Evolutionary conservation across 2,797 vertebrate genomes (phyloP).

Genomic region (Peromyscus eremicus): DNA sequence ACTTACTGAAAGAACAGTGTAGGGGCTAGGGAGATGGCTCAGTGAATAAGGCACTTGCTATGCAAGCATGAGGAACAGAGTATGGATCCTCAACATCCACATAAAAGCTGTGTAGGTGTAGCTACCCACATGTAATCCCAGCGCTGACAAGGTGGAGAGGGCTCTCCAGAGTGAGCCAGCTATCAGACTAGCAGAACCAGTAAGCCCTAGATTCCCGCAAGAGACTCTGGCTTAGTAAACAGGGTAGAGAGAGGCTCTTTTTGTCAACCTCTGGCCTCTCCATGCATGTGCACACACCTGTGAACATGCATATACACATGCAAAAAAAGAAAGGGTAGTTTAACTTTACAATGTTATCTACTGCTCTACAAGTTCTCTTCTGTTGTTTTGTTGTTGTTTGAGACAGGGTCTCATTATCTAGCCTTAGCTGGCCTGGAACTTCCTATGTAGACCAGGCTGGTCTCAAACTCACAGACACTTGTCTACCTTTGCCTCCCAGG

Average conservation of each 20-base stretch:
- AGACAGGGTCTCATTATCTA: neutral
- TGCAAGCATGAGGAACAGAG: neutral
- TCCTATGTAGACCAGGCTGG: neutral
- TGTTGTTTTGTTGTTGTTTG: neutral
- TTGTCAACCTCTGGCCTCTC: neutral
- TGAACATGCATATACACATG: neutral
- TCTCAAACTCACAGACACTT: neutral
- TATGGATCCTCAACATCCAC: neutral
- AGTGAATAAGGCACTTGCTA: neutral
- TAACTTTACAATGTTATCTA: constrained; percentile 30
- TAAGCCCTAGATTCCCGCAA: neutral
- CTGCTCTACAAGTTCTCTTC: constrained; percentile 9
- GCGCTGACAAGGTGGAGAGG: neutral
- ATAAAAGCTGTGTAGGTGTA: neutral
- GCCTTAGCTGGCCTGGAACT: neutral
- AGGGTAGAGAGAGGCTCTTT: neutral
- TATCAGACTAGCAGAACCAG: neutral
- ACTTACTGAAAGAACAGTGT: neutral
- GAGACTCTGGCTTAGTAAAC: neutral
- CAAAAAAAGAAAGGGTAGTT: neutral
- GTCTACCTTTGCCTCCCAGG: neutral
- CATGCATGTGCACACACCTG: neutral
- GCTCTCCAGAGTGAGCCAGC: neutral
- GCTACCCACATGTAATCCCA: neutral
- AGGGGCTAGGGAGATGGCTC: neutral